Evolutionary conservation across 2,113 vertebrate genomes (phyloP).

Genomic region (Talpa occidentalis): DNA sequence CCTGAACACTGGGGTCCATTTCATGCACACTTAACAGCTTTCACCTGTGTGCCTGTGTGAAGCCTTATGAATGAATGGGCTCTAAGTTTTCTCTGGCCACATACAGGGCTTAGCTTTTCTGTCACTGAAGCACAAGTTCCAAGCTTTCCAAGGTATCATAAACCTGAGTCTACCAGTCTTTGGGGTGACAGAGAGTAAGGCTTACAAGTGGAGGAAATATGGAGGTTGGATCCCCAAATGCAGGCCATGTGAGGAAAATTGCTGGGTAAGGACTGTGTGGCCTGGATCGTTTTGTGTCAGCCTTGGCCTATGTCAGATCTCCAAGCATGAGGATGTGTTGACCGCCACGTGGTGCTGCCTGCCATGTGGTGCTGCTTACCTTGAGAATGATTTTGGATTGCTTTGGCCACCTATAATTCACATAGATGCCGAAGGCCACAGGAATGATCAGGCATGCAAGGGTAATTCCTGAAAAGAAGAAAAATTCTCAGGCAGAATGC

Average conservation of each 20-base stretch:
- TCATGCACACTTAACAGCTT: background rate
- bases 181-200: background rate
- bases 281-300: background rate
- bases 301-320: background rate
- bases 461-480: slow-evolving; percentile 79
- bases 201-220: background rate
- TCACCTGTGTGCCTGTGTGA: rapidly evolving
- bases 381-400: slow-evolving; percentile 83
- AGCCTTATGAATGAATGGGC: background rate
- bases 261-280: background rate
- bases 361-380: slow-evolving; percentile 65
- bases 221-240: too few species aligned
- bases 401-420: slow-evolving; percentile 84
- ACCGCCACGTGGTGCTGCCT: background rate
- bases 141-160: background rate
- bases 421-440: slow-evolving; percentile 78
- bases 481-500: background rate
- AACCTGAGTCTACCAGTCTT: background rate
- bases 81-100: background rate
- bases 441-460: slow-evolving; percentile 81
- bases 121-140: background rate
- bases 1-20: background rate
- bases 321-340: background rate
- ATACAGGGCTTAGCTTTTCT: background rate
- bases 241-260: background rate